Conservation (phyloP, 2,113 vertebrate species). For the Abramis brama region DNA sequence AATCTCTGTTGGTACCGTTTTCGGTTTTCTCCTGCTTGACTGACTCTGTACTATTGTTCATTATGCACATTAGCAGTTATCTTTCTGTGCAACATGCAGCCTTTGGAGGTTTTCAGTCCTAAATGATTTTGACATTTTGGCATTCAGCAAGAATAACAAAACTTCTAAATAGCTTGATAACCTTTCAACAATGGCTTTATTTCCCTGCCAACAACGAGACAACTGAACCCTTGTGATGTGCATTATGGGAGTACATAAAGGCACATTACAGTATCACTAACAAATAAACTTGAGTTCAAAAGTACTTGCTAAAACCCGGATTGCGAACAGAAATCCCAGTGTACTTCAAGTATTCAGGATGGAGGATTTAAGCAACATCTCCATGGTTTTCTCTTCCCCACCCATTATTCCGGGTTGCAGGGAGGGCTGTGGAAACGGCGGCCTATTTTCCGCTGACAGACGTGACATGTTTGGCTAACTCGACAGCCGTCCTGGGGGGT, state of each 20-base stretch:
- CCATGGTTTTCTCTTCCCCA: background rate
- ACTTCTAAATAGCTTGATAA: background rate
- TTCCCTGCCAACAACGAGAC: background rate
- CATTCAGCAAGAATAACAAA: background rate
- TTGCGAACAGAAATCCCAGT: background rate
- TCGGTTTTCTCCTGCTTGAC: background rate
- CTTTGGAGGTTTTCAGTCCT: background rate
- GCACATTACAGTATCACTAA: background rate
- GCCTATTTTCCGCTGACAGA: slow-evolving; percentile 16
- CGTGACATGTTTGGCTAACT: slow-evolving; percentile 31
- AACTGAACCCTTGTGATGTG: background rate
- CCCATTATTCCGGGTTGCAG: background rate
- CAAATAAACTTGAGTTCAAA: background rate
- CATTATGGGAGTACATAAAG: background rate
- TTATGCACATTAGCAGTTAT: background rate
- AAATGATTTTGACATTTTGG: background rate
- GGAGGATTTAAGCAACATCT: background rate
- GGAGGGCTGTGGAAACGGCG: background rate
- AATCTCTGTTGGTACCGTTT: background rate
- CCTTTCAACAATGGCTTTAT: background rate
- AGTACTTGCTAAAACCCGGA: background rate
- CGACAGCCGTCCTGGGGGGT: background rate
- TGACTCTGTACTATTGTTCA: background rate
- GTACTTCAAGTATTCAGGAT: background rate
- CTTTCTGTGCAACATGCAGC: background rate